Base-by-base conservation (phyloP, 2,888 invertebrate genomes). In the Beris morrisii region DNA sequence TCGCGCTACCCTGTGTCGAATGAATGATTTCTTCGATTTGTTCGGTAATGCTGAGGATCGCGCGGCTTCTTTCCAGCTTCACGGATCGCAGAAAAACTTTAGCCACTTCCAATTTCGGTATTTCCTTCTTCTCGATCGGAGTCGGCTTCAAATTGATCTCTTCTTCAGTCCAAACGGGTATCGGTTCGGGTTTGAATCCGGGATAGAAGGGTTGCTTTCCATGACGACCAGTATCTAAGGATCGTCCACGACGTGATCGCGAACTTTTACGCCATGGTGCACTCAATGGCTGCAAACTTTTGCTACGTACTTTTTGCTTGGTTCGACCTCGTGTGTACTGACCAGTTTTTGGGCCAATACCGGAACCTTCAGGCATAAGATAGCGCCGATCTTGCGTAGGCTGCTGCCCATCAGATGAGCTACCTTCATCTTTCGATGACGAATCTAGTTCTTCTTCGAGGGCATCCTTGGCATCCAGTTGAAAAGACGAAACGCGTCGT, bases 91-190 rank as follows among this genome's bases (percentile, higher is more conserved):
- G 77, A 55, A 75, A 77, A 57, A 84, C 81, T 53, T 80, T 78
- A 69, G 84, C 83, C 44, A 82, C 74, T 71, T 85, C 82, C 61
- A 81, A 75, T 69, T 81, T 80, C 70, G 85, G 84, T 70, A 85
- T 83, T 57, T 85, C 83, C 70, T 78, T 79, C 72, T 79, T 80
- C 66, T 82, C 81, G 55, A 81, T 81, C 72, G 85, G 86, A 0
- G 87, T 82, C 3, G 87, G 86, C 72, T 86, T 87, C 31, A 87
- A 75, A 48, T 77, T 81, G 13, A 87, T 82, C 70, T 84, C 83
- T 78, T 90, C 87, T 73, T 89, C 84, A 4, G 86, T 90, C 87
- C 86, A 86, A 9, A 86, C 84, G 73, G 84, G 81, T 56, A 81
- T 75, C 52, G 79, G 78, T 59, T 77, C 78, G 3, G 78, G 76